Evolutionary conservation across 2,113 vertebrate species (phyloP).

Genomic region (Brachyhypopomus gauderio): DNA sequence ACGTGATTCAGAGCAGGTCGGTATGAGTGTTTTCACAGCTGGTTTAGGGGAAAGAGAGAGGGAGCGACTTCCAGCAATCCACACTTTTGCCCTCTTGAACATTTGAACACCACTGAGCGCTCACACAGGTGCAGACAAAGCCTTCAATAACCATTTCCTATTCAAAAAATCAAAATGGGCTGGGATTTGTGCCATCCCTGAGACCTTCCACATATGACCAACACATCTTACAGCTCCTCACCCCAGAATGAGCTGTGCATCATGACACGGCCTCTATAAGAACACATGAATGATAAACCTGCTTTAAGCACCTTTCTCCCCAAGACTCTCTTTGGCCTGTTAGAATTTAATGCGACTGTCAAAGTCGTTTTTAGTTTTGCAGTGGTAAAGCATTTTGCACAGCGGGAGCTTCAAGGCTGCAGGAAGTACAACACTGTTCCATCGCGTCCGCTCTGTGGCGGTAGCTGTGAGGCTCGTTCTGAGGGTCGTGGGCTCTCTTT

Average conservation of each 20-base stretch:
- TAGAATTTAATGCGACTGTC: not conserved
- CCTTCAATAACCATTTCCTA: not conserved
- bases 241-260: too few species aligned
- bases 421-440: not conserved
- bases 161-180: not conserved
- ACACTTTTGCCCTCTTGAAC: not conserved
- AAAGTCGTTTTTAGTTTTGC: not conserved
- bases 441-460: not conserved
- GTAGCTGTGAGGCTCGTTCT: not conserved
- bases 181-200: too few species aligned
- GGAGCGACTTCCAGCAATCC: not conserved
- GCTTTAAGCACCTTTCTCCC: not conserved
- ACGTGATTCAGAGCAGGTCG: constrained; percentile 30
- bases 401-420: not conserved
- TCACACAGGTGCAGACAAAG: not conserved
- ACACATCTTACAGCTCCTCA: too few species aligned
- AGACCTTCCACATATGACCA: too few species aligned
- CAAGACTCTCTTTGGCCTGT: not conserved
- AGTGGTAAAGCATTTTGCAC: not conserved
- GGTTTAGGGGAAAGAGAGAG: constrained; percentile 4
- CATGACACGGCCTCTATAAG: too few species aligned
- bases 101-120: not conserved
- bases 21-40: constrained; percentile 35
- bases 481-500: too few species aligned
- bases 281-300: too few species aligned